Base-by-base conservation (phyloP, 2,113 vertebrate genomes). In the Morphnarchus princeps region DNA sequence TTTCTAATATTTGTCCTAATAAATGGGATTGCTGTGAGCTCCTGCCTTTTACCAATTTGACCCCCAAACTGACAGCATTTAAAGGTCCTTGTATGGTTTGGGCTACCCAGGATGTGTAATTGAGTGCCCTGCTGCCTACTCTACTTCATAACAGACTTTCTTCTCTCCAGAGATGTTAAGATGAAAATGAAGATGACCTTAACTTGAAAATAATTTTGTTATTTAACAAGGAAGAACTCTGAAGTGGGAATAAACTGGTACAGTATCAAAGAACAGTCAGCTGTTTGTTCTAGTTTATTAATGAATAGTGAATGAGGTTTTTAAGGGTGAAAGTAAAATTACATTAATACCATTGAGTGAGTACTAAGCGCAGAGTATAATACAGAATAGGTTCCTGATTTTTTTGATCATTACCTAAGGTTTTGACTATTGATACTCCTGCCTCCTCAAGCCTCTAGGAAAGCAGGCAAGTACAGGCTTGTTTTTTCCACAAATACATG, bases 191-290 rank as follows among this genome's bases (percentile, higher is more conserved):
- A 61, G 65, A 42, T 67, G 85, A 67, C n/a, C n/a, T 89, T 24
- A 58, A 58, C 14, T 8, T 43, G 45, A 38, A 76, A 57, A 67
- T 43, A 29, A 71, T 40, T 21, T 31, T 52, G 24, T 47, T 70
- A 19, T 73, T 79, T 69, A 43, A 70, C 16, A 29, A 77, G 66
- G 40, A 59, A 59, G 22, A 86, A 57, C 52, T 87, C 65, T 85
- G 32, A 86, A 81, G 25, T 50, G 62, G 42, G 49, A 62, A 74
- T 47, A 55, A 87, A 47, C 32, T 38, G 81, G 28, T 58, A 16
- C 1, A 26, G 7, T 38, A 14, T 59, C 26, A n/a, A 42, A 76
- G n/a, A 66, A 71, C 6, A 5, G 0, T 0, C 22, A 63, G 45
- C 21, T 69, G 11, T 54, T 90, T 34, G 32, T 61, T 87, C 47